phyloP scores from a whole-genome alignment of 2,797 vertebrate genomes.

The Ptychadena robeensis region DNA sequence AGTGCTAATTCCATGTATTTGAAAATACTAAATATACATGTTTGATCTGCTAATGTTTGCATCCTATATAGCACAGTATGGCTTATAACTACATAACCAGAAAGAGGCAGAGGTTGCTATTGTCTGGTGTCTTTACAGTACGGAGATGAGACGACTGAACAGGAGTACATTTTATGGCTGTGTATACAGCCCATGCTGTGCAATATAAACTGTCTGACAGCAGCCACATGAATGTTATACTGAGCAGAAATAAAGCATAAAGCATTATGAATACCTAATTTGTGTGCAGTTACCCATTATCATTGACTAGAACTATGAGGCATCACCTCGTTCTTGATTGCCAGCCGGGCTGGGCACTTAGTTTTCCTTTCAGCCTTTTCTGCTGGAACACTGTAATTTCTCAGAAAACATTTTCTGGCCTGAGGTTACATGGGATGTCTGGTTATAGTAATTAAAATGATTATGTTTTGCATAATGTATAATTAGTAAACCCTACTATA shows the following conservation, averaged over 20 bases:
- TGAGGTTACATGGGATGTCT: not conserved
- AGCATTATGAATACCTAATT: not conserved
- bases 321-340: not conserved
- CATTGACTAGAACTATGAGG: too few relatives aligned
- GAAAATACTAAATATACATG: not conserved
- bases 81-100: not conserved
- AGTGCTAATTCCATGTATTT: not conserved
- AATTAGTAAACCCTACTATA: not conserved
- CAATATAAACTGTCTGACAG: not conserved
- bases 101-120: conserved; percentile 1
- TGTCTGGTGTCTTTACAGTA: not conserved
- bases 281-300: not conserved
- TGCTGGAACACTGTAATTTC: not conserved
- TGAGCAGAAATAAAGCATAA: not conserved
- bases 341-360: not conserved
- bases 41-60: not conserved
- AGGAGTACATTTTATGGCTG: not conserved
- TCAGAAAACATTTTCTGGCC: not conserved
- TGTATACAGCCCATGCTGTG: conserved; percentile 1
- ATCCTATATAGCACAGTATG: conserved; percentile 10
- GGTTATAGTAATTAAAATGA: not conserved
- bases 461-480: not conserved
- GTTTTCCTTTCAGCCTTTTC: not conserved
- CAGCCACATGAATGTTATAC: not conserved
- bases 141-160: conserved; percentile 4